Percentiles rank a stretch among this genome's conserved stretches.
Evolutionary conservation across 2,797 vertebrate genomes (phyloP).

Genomic region (Poeciliopsis presidionis): DNA sequence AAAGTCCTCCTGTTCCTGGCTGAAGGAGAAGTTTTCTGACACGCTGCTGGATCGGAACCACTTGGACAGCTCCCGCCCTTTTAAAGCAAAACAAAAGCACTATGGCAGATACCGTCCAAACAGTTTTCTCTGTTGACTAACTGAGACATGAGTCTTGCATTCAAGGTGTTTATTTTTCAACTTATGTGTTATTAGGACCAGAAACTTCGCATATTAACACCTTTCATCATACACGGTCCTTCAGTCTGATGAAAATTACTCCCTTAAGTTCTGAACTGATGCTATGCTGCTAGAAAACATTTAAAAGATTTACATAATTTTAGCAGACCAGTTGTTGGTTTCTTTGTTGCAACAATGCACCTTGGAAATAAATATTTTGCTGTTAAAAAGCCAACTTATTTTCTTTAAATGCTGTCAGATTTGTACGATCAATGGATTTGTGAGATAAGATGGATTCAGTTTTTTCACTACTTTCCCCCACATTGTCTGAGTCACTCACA

Average conservation of each 20-base stretch:
- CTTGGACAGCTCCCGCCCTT: conserved; percentile 90
- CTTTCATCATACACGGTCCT: neutral
- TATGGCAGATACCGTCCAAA: neutral
- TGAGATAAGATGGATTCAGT: neutral
- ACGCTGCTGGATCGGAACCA: conserved; percentile 80
- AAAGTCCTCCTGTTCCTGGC: conserved; percentile 81
- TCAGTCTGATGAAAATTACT: no score
- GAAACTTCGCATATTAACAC: neutral
- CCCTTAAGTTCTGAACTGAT: no score
- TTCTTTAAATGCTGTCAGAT: neutral
- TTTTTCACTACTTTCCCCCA: conserved; percentile 20
- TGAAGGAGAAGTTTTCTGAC: conserved; percentile 67
- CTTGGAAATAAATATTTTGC: neutral
- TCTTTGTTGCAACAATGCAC: neutral
- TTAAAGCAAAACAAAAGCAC: neutral
- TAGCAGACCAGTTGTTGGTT: neutral
- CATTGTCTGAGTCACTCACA: conserved; percentile 81
- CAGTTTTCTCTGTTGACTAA: conserved; percentile 23
- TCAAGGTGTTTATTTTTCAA: neutral
- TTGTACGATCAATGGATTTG: no score
- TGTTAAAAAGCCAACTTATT: neutral
- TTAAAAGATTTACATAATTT: no score
- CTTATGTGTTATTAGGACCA: neutral
- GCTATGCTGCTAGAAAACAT: no score
- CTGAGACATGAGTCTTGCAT: neutral